These are phyloP conservation scores for Scomber colias DNA, from an alignment of 2,113 vertebrate species.

Conservation along the genomic window DNA sequence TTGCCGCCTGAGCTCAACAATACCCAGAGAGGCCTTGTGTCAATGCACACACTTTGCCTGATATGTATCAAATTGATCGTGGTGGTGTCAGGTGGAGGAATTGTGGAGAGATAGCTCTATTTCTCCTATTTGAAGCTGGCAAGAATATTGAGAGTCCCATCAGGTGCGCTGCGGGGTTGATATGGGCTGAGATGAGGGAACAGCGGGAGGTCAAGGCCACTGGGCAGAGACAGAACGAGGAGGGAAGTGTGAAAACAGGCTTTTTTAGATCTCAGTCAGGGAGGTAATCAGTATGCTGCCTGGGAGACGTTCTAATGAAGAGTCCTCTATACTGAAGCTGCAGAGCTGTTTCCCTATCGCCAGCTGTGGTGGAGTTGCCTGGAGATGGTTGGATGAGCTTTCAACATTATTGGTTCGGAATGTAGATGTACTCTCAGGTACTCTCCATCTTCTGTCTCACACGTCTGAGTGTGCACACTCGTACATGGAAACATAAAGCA, in stretches of 20 bases:
- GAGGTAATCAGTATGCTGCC: conserved; percentile 72
- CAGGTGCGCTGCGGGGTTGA: conserved; percentile 52
- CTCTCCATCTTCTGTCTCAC: neutral
- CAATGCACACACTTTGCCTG: conserved; percentile 10
- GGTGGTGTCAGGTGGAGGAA: conserved; percentile 31
- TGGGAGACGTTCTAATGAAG: conserved; percentile 67
- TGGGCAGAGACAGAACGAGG: conserved; percentile 43
- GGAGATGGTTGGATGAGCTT: conserved; percentile 51
- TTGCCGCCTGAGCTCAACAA: conserved; percentile 22
- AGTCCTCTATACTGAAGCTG: conserved; percentile 59
- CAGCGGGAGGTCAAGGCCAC: conserved; percentile 61
- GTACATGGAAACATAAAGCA: neutral
- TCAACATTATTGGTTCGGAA: conserved; percentile 39
- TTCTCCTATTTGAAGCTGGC: conserved; percentile 36
- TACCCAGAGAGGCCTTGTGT: neutral
- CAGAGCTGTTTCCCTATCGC: conserved; percentile 45
- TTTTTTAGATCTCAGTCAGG: conserved; percentile 66
- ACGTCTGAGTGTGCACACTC: conserved; percentile 4
- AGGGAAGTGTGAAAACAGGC: conserved; percentile 44
- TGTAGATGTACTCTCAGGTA: conserved; percentile 28
- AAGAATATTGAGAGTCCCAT: conserved; percentile 48
- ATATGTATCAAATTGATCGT: conserved; percentile 37
- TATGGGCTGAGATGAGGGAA: conserved; percentile 68
- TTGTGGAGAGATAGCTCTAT: conserved; percentile 27
- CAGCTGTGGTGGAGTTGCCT: conserved; percentile 66